phyloP scores from a whole-genome alignment of 1,140 invertebrate genomes.

The Tribolium madens region DNA sequence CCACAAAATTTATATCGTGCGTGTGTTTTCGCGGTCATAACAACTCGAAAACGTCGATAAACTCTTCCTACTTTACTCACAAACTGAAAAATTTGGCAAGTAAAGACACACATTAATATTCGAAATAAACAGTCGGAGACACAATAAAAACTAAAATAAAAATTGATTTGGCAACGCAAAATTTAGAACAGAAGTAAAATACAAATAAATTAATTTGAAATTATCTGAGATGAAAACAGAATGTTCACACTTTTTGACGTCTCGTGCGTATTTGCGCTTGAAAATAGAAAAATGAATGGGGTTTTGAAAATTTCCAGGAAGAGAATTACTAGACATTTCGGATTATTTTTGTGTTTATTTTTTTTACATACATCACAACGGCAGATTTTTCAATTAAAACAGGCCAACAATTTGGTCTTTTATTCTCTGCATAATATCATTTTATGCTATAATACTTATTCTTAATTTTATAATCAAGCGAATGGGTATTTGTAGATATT shows the following conservation, averaged over 20 bases:
- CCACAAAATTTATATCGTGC: conserved; percentile 2
- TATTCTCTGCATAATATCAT: no score
- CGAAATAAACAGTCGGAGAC: background rate
- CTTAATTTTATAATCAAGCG: no score
- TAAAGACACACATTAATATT: background rate
- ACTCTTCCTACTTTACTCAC: background rate
- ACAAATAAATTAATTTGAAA: conserved; percentile 1
- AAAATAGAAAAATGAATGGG: background rate
- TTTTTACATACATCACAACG: no score
- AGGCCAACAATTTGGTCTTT: no score
- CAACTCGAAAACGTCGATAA: background rate
- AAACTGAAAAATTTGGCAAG: conserved; percentile 15
- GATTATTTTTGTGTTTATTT: background rate
- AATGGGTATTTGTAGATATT: no score
- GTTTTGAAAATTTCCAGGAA: background rate
- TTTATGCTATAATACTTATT: no score
- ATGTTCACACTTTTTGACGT: conserved; percentile 14
- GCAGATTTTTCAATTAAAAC: no score
- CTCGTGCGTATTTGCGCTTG: background rate
- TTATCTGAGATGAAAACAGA: background rate
- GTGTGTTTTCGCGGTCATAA: background rate
- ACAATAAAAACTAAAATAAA: conserved; percentile 14
- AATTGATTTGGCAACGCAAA: conserved; percentile 9
- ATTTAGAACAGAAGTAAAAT: background rate
- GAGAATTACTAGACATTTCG: background rate